Conservation (phyloP, 2,797 vertebrate species). For the Xiphophorus birchmanni region DNA sequence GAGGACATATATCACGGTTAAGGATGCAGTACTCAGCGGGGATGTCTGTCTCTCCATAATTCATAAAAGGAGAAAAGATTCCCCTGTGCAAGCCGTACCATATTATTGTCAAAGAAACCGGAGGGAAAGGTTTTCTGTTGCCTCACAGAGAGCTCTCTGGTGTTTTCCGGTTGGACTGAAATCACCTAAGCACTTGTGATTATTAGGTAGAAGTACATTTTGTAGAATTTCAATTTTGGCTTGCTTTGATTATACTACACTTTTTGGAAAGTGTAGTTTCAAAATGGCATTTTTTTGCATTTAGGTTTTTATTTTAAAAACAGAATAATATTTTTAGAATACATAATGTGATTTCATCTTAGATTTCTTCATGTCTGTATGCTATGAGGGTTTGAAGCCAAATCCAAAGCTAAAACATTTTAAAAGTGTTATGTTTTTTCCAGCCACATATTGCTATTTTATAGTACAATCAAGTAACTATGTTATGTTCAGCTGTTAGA, state of each 20-base stretch:
- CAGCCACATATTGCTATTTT: not conserved
- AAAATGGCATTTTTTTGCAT: not conserved
- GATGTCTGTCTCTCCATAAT: constrained; percentile 77
- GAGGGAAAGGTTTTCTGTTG: constrained; percentile 46
- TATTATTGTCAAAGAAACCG: constrained; percentile 66
- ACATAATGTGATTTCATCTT: not conserved
- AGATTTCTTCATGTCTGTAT: not conserved
- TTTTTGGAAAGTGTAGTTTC: not conserved
- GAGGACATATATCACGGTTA: constrained; percentile 86
- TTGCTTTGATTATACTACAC: not conserved
- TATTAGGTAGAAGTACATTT: constrained; percentile 26
- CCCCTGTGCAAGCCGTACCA: constrained; percentile 57
- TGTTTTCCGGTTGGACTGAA: constrained; percentile 20
- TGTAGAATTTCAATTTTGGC: not conserved
- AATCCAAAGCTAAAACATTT: not conserved
- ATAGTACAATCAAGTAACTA: not conserved
- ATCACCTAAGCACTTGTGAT: not conserved
- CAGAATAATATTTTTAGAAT: not conserved
- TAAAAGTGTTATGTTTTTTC: not conserved
- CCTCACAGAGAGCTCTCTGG: constrained; percentile 33
- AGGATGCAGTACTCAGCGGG: constrained; percentile 80
- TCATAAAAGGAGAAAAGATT: constrained; percentile 76
- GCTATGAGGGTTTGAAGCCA: not conserved
- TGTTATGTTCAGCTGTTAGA: not conserved
- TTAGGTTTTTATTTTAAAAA: not conserved